Conservation (phyloP, 2,888 invertebrate species). For the Rosalia funebris region DNA sequence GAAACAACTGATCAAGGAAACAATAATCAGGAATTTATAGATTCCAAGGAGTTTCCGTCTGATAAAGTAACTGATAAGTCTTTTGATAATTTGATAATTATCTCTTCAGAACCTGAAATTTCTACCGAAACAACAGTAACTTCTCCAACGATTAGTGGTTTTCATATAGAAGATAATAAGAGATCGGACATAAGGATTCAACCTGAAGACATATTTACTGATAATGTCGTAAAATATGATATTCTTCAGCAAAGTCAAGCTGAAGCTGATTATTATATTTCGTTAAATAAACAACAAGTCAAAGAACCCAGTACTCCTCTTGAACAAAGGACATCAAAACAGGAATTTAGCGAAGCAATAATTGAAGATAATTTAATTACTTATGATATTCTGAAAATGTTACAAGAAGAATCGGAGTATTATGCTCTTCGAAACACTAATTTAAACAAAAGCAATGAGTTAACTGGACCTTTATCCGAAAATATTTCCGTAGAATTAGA, state of each 20-base stretch:
- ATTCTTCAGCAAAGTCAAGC: conserved; percentile 23
- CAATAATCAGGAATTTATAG: too few species aligned
- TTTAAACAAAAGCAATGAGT: too few species aligned
- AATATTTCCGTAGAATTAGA: neutral
- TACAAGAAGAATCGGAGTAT: neutral
- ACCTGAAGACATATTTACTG: too few species aligned
- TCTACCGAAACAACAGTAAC: too few species aligned
- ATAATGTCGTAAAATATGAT: conserved; percentile 31
- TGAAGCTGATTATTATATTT: conserved; percentile 19
- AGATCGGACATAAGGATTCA: too few species aligned
- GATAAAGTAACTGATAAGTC: too few species aligned
- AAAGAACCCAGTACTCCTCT: neutral
- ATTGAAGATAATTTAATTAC: conserved; percentile 11
- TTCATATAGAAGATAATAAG: too few species aligned
- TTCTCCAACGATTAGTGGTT: too few species aligned
- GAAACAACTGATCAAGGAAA: too few species aligned
- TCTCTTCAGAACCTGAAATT: too few species aligned
- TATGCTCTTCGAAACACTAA: neutral
- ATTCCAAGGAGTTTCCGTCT: too few species aligned
- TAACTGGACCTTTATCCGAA: neutral
- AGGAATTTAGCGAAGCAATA: neutral
- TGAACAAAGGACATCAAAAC: neutral
- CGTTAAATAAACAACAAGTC: neutral
- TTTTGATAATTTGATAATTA: too few species aligned
- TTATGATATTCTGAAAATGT: conserved; percentile 26